These are phyloP conservation scores for Pterocles gutturalis DNA, from an alignment of 2,113 vertebrate genomes.

Conservation along the genomic window DNA sequence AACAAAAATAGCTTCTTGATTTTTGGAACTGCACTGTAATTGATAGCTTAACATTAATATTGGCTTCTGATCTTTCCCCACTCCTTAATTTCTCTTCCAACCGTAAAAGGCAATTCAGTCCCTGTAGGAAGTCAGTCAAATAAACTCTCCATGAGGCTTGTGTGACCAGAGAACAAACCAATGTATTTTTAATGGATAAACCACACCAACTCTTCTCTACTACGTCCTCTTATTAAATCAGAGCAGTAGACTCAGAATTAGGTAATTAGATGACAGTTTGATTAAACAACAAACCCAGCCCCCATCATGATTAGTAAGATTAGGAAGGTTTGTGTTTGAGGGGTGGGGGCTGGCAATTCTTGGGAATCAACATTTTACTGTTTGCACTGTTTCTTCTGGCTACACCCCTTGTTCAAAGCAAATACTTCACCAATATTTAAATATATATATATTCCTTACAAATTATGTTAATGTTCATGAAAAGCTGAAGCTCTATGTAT, in stretches of 20 bases:
- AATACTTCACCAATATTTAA: neutral
- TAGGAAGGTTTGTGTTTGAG: neutral
- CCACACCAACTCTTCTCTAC: neutral
- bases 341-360: constrained; percentile 29
- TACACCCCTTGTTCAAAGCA: neutral
- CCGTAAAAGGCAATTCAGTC: neutral
- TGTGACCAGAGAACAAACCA: neutral
- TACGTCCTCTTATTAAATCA: neutral
- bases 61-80: neutral
- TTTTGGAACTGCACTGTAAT: neutral
- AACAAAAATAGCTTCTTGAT: neutral
- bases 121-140: constrained; percentile 19
- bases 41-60: neutral
- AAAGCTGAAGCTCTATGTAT: neutral
- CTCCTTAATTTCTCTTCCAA: neutral
- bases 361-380: constrained; percentile 59
- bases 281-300: constrained; percentile 26
- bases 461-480: neutral
- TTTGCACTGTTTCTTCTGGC: neutral
- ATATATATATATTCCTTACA: neutral
- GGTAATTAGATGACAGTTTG: neutral
- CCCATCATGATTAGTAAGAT: constrained; percentile 35
- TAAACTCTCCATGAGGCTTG: neutral
- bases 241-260: constrained; percentile 2
- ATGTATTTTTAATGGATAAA: neutral